Conservation (phyloP, 2,113 vertebrate species). For the Hassar affinis region DNA sequence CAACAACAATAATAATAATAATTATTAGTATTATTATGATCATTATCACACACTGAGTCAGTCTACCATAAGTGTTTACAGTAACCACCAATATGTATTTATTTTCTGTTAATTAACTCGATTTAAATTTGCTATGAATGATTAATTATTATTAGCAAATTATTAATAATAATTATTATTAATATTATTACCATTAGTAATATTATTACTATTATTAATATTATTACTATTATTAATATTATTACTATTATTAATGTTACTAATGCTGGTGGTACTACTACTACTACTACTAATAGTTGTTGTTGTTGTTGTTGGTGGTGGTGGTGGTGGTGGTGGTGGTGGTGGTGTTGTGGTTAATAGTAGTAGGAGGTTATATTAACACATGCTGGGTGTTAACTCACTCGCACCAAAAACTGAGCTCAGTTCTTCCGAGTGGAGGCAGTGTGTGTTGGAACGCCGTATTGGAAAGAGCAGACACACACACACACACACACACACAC, state of each 20-base stretch:
- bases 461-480: neutral
- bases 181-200: neutral
- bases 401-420: neutral
- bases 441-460: slow-evolving; percentile 9
- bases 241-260: neutral
- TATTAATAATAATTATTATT: neutral
- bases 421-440: neutral
- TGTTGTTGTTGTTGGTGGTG: neutral
- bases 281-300: no score
- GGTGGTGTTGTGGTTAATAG: neutral
- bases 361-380: neutral
- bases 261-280: neutral
- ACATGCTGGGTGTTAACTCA: neutral
- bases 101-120: no score
- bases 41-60: no score
- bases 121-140: no score
- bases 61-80: no score
- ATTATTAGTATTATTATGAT: no score
- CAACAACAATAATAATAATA: no score
- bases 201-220: neutral
- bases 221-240: neutral
- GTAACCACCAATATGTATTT: no score
- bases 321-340: neutral
- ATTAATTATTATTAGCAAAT: no score
- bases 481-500: neutral